These are phyloP conservation scores for Danionella dracula DNA, from an alignment of 2,797 vertebrate species.

Conservation along the genomic window DNA sequence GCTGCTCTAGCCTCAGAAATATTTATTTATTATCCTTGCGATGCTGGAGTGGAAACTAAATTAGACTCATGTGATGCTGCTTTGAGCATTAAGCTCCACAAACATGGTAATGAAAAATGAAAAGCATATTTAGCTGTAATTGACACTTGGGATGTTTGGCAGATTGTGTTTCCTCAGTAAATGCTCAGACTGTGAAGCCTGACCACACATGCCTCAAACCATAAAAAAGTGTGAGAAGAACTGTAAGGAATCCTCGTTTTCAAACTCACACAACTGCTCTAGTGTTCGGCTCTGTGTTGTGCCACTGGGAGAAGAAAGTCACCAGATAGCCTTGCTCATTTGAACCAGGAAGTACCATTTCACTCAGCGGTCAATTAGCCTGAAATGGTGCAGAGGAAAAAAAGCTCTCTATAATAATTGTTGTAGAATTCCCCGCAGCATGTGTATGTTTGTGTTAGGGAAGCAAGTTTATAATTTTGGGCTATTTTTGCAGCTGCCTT, in stretches of 20 bases:
- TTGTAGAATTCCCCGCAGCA: constrained; percentile 64
- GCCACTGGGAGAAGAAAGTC: constrained; percentile 61
- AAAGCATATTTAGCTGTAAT: constrained; percentile 44
- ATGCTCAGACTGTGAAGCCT: constrained; percentile 16
- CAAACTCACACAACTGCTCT: constrained; percentile 6
- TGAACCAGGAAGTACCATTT: constrained; percentile 64
- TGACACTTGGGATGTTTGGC: constrained; percentile 23
- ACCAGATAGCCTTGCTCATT: constrained; percentile 49
- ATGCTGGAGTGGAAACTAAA: constrained; percentile 55
- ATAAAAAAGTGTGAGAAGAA: constrained; percentile 10
- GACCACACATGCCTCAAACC: constrained; percentile 14
- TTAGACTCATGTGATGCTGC: constrained; percentile 28
- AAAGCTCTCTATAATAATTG: constrained; percentile 67
- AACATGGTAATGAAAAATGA: constrained; percentile 37
- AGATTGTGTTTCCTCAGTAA: constrained; percentile 15
- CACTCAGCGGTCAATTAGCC: constrained; percentile 60
- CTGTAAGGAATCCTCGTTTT: neutral
- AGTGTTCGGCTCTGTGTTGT: constrained; percentile 55
- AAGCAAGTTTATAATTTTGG: constrained; percentile 48
- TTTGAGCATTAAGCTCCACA: constrained; percentile 30
- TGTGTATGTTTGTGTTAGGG: constrained; percentile 64
- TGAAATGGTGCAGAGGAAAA: constrained; percentile 40
- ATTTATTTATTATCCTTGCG: constrained; percentile 55
- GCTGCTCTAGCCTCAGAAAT: constrained; percentile 51
- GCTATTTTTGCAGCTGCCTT: constrained; percentile 59